phyloP scores from a whole-genome alignment of 2,113 vertebrate genomes.

The Brachypteracias leptosomus region DNA sequence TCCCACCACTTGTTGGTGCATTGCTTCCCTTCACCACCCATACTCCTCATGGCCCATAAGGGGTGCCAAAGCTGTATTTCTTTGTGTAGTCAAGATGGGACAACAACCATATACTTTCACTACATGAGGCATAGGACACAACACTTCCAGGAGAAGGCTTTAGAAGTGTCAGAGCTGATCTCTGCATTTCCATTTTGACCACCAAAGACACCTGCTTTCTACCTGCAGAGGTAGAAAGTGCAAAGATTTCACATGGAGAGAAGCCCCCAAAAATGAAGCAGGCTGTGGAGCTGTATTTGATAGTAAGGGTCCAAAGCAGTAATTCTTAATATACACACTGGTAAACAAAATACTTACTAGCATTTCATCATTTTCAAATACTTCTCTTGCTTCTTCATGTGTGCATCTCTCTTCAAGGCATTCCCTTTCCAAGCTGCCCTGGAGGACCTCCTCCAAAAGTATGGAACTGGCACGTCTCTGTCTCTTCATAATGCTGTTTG shows the following conservation, averaged over 20 bases:
- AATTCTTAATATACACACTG: not conserved
- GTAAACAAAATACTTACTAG: constrained; percentile 72
- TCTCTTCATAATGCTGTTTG: constrained; percentile 73
- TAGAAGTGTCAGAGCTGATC: not conserved
- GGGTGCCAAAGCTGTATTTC: not conserved
- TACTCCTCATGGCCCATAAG: not conserved
- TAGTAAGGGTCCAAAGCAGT: not conserved
- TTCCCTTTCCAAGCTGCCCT: constrained; percentile 88
- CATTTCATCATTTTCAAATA: constrained; percentile 77
- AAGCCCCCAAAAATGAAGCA: not conserved
- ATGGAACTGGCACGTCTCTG: constrained; percentile 75
- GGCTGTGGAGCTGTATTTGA: not conserved
- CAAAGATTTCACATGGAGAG: not conserved
- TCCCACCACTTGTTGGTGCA: not conserved
- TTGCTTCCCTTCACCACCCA: not conserved
- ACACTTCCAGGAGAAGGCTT: not conserved
- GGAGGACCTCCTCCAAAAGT: constrained; percentile 83
- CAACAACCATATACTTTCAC: not conserved
- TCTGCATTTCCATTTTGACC: not conserved
- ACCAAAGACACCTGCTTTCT: not conserved
- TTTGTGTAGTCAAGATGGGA: not conserved
- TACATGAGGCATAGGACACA: fast-evolving
- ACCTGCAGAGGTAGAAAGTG: not conserved
- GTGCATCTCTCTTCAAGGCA: constrained; percentile 86
- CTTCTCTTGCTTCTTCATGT: constrained; percentile 88